A percentile compares a stretch with the other conserved stretches of the same genome.
Evolutionary conservation across 2,888 invertebrate genomes (phyloP).

Genomic region (Drosophila rubida): DNA sequence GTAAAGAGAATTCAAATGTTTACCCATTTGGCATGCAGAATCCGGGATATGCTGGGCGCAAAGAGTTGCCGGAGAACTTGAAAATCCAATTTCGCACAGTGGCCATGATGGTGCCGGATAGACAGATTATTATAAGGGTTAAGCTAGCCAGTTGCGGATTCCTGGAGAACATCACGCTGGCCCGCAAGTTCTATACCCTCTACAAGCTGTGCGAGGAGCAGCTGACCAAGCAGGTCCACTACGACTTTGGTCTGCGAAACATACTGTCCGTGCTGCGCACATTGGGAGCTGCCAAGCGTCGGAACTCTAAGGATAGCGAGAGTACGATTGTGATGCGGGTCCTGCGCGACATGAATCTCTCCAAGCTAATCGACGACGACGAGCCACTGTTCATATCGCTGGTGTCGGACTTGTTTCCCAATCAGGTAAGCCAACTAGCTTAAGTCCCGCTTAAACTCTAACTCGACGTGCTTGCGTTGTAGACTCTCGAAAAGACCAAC

Average conservation of each 20-base stretch:
- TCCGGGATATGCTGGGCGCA: conserved; percentile 98
- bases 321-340: conserved; percentile 98
- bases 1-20: conserved; percentile 34
- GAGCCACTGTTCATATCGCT: conserved; percentile 98
- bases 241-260: conserved; percentile 98
- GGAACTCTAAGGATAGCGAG: conserved; percentile 96
- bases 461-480: background rate
- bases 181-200: conserved; percentile 97
- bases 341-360: conserved; percentile 98
- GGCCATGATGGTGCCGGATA: conserved; percentile 99
- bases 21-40: conserved; percentile 87
- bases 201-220: conserved; percentile 99
- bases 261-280: conserved; percentile 97
- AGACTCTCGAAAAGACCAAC: conserved; percentile 94
- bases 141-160: conserved; percentile 98
- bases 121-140: conserved; percentile 98
- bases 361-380: conserved; percentile 98
- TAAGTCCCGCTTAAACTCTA: background rate
- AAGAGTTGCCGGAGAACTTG: conserved; percentile 97
- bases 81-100: conserved; percentile 99
- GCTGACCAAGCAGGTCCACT: conserved; percentile 98
- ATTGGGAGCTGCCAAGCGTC: conserved; percentile 95
- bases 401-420: conserved; percentile 97
- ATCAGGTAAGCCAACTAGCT: conserved; percentile 87
- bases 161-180: conserved; percentile 96